Evolutionary conservation across 30 jellyfish, hydroid and myxozoan species (phyloP), one percentile per base, ranked within the genome.

Genomic region (Sanderia malayensis): DNA sequence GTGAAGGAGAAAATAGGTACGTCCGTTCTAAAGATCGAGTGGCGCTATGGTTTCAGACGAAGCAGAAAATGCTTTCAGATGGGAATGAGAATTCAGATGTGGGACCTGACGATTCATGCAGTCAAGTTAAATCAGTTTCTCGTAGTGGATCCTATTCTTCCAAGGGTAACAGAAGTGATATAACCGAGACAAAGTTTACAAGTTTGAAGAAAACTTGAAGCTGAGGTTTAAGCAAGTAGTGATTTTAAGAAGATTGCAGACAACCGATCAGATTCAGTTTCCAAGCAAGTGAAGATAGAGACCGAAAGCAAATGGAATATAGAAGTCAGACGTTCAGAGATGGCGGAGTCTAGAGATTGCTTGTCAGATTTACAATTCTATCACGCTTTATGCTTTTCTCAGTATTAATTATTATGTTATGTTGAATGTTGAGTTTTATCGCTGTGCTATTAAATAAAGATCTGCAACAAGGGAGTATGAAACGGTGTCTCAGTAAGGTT

Each of bases 31-130:
- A 64, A 31, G 49, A 53, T 21, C 70, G 83, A 31, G 28, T 71
- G 33, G 46, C 33, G 26, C n/a, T 31, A 23, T 37, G 77, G 37
- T 65, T 65, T 44, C 37, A 30, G 61, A 26, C 58, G 30, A 26
- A 10, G 34, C 1, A 65, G 61, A 31, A 37, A 65, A 31, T 65
- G 46, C 21, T 46, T 30, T 19, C 77, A 27, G 77, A 19, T 34
- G 58, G 33, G 80, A 31, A 13, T 45, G 44, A 68, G 46, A 68
- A 37, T 37, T 45, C 47, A 18, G 19, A 24, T 22, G 55, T 68
- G 6, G 46, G 44, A 44, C 80, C 68, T 45, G 71, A 23, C 13
- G 83, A 71, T 44, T 71, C 83, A 44, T 44, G 29, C n/a, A 71
- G 71, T 71, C 83, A 71, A 46, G 57, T 31, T 19, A 46, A 11